A percentile compares a stretch with the other conserved stretches of the same genome.
Conservation (phyloP, 64 coral and sea anemone genomes). For the Montipora efflorescens region DNA sequence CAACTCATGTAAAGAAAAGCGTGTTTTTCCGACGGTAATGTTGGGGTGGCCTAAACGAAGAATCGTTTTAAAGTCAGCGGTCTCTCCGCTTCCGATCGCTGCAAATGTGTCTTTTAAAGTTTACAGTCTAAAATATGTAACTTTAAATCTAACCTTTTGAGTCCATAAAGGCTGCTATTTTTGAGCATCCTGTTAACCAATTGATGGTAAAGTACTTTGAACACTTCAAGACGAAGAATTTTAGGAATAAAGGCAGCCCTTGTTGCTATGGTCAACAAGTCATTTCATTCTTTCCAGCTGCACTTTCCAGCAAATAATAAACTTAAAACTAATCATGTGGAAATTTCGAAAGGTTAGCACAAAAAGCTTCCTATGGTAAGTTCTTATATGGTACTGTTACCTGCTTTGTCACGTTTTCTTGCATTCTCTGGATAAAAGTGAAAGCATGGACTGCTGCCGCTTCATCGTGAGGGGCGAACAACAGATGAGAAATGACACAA, state of each 20-base stretch:
- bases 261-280: background rate
- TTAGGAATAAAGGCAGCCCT: background rate
- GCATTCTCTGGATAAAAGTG: constrained; percentile 5
- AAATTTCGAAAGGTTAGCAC: background rate
- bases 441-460: background rate
- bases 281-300: background rate
- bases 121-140: background rate
- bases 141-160: constrained; percentile 1
- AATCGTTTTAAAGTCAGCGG: background rate
- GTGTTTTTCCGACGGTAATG: background rate
- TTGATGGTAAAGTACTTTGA: constrained; percentile 1
- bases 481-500: background rate
- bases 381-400: constrained; percentile 4
- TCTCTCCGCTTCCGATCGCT: background rate
- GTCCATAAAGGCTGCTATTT: background rate
- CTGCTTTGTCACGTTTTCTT: constrained; percentile 1
- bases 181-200: background rate
- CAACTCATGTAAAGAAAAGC: background rate
- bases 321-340: background rate
- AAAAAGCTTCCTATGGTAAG: constrained; percentile 15
- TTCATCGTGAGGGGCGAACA: background rate
- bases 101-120: background rate
- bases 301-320: background rate
- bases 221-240: constrained; percentile 1
- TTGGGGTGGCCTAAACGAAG: background rate